phyloP scores from a whole-genome alignment of 1,140 invertebrate genomes.

The Zaprionus inermis region DNA sequence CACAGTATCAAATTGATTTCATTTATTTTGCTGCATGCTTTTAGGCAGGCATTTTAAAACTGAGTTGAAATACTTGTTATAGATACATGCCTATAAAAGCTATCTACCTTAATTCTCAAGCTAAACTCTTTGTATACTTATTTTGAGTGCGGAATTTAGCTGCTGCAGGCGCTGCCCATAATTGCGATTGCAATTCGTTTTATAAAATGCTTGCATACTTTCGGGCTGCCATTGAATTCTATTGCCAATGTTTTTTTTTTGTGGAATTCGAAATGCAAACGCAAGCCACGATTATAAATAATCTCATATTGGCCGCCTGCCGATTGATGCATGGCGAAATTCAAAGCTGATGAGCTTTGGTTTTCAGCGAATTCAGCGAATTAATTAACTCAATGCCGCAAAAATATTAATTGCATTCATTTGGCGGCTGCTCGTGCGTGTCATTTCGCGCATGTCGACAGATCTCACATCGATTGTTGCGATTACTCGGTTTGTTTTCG shows the following conservation, averaged over 20 bases:
- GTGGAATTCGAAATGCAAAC: not conserved
- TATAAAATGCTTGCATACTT: not conserved
- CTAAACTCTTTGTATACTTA: no score
- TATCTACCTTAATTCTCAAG: no score
- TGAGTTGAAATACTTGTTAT: no score
- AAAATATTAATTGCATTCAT: slow-evolving; percentile 61
- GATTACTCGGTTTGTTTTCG: not conserved
- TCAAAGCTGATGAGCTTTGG: slow-evolving; percentile 24
- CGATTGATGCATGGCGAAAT: slow-evolving; percentile 2
- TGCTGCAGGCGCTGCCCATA: not conserved
- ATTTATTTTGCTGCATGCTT: not conserved
- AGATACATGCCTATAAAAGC: no score
- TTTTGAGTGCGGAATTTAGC: no score
- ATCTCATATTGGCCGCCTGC: not conserved
- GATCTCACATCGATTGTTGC: not conserved
- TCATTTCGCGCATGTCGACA: not conserved
- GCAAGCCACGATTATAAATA: not conserved
- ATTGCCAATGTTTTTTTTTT: not conserved
- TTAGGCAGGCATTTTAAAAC: not conserved
- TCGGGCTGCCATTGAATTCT: not conserved
- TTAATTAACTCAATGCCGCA: slow-evolving; percentile 63
- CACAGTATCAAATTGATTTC: not conserved
- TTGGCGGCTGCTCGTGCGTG: slow-evolving; percentile 25
- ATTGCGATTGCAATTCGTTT: not conserved
- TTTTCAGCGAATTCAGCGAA: slow-evolving; percentile 24